Evolutionary conservation across 2,113 vertebrate genomes (phyloP).

Genomic region (Psephotus haematonotus): DNA sequence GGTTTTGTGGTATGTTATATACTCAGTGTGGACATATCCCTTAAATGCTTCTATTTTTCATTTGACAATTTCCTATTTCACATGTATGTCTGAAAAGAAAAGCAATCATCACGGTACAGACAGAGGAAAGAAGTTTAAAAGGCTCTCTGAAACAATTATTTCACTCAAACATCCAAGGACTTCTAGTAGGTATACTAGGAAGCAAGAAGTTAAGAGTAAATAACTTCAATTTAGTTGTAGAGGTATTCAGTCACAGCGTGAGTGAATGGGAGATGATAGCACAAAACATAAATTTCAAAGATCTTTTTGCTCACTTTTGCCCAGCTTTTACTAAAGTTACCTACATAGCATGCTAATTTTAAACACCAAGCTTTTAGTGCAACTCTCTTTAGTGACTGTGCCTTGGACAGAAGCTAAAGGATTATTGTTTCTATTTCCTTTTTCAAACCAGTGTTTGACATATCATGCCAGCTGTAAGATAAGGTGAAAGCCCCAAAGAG

Average conservation of each 20-base stretch:
- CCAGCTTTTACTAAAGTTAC: neutral
- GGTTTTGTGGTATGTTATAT: neutral
- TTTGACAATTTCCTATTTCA: neutral
- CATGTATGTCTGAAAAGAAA: neutral
- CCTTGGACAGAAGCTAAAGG: neutral
- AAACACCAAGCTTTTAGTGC: neutral
- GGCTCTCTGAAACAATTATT: neutral
- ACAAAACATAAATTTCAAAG: neutral
- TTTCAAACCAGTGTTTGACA: neutral
- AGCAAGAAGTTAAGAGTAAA: neutral
- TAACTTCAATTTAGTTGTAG: neutral
- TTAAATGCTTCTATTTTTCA: conserved; percentile 35
- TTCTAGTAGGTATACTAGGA: neutral
- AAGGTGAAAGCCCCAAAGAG: neutral
- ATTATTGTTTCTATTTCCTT: neutral
- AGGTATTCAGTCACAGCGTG: neutral
- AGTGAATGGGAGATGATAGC: neutral
- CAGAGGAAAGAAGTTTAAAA: neutral
- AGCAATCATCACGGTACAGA: neutral
- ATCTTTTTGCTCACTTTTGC: neutral
- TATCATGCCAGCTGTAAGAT: neutral
- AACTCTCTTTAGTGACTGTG: neutral
- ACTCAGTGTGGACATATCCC: neutral
- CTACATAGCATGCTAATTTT: neutral
- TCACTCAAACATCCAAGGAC: neutral